A percentile compares a stretch with the other conserved stretches of the same genome.
phyloP scores from a whole-genome alignment of 2,797 vertebrate species.

The Hyperoplus lanceolatus region DNA sequence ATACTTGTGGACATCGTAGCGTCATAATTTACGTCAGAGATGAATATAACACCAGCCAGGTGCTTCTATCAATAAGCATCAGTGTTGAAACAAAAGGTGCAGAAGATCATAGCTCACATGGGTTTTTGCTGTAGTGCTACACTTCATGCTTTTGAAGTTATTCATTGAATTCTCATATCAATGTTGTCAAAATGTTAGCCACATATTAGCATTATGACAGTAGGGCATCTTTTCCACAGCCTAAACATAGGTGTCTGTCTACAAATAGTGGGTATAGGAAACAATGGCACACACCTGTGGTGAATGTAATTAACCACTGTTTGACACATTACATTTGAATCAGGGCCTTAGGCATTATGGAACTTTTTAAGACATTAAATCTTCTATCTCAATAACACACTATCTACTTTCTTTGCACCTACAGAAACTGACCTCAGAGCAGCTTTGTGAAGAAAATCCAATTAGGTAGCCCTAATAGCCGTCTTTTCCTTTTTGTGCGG shows the following conservation, averaged over 20 bases:
- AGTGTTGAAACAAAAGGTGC: too few species aligned
- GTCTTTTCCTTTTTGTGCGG: background rate
- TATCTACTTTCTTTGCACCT: background rate
- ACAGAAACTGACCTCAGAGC: background rate
- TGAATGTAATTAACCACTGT: too few species aligned
- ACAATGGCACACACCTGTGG: background rate
- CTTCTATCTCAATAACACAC: background rate
- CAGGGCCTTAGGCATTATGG: background rate
- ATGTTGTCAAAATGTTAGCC: background rate
- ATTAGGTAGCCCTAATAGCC: background rate
- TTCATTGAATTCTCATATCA: background rate
- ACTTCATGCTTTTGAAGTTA: background rate
- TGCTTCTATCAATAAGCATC: too few species aligned
- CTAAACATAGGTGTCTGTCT: background rate
- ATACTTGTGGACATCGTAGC: too few species aligned
- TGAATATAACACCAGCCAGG: too few species aligned
- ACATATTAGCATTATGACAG: background rate
- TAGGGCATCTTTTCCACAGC: background rate
- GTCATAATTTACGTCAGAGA: too few species aligned
- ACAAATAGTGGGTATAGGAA: too few species aligned
- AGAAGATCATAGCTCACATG: too few species aligned
- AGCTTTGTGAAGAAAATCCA: background rate
- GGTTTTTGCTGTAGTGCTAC: too few species aligned
- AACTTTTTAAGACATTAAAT: background rate
- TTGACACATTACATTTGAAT: too few species aligned